Base-by-base conservation (phyloP, 2,888 invertebrate genomes). In the Cybosia mesomella region DNA sequence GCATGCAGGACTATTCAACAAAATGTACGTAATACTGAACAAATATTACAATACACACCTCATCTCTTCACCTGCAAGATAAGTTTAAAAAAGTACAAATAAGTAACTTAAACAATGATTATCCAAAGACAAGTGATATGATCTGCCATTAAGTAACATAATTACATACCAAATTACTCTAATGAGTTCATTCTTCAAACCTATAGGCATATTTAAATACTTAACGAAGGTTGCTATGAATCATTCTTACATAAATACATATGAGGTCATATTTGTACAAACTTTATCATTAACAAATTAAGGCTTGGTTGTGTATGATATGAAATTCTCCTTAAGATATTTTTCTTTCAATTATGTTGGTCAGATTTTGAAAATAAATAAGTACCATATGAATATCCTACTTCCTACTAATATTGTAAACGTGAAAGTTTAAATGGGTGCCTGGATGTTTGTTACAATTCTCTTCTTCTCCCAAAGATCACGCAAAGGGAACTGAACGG, bases 181-280 rank as follows among this genome's bases (percentile, higher is more conserved):
- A 81, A 76, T 74, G 79, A 74, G 72, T 62, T 55, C 21, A 63
- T 62, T 59, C 68, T 77, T 77, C 70, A 74, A 59, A 74, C 66
- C 21, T 67, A 73, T 67, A 70, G 39, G 61, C 32, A 73, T 75
- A 71, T 71, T 73, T 68, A 53, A 73, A 74, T 64, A 70, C 60
- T 68, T 61, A 69, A 68, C 0, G 70, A 78, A 78, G 71, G 79
- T 62, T 73, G 58, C 9, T 13, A 61, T 80, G 81, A 80, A 66
- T 80, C 81, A 80, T 67, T 43, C 61, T 67, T 66, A 78, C 61
- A 58, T 75, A 64, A 70, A 66, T 68, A 79, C 61, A 61, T 70
- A 73, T 80, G 75, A 70, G 68, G 67, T 77, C 81, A 77, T 79
- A 64, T 60, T 62, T 75, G 70, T 73, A 70, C 65, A 80, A 67